Evolutionary conservation across 2,888 invertebrate genomes (phyloP), one percentile per base, ranked within the genome.

Genomic region (Euplagia quadripunctaria): DNA sequence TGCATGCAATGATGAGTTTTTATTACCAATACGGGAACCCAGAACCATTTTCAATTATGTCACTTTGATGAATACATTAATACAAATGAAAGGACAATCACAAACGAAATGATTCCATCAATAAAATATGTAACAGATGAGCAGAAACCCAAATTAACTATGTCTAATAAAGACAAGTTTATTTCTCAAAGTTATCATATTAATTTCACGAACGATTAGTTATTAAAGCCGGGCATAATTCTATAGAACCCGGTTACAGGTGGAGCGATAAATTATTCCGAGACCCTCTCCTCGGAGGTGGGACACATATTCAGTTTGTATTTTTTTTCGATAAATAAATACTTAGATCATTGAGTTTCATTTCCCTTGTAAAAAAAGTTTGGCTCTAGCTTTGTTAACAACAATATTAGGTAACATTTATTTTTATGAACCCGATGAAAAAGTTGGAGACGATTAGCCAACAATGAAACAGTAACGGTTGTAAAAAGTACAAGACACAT

Each of bases 171-270:
- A 82, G 78, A 77, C 77, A 74, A 80, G 74, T 78, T 79, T 79
- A 83, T 81, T 83, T 79, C 80, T 81, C 80, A 85, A 88, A 89
- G 85, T 90, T 89, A 87, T 87, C 88, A 80, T 87, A 89, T 89
- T 86, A 90, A 90, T 90, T 89, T 88, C 77, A 82, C 79, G 74
- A 85, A 81, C 86, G 87, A 88, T 90, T 89, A 89, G 88, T 86
- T 86, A 83, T 82, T 82, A 85, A 84, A 88, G 84, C 88, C 79
- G 75, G 81, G 80, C 78, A 83, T 87, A 85, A 82, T 80, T 85
- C 79, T 74, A 80, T 76, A 73, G 82, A 79, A 78, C 78, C 80
- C 73, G 79, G 82, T 75, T 87, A 83, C 87, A 90, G 89, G 89
- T 90, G 89, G 79, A 70, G 76, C 82, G 52, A 88, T 90, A 88